A percentile compares a stretch with the other conserved stretches of the same genome.
These are phyloP conservation scores for Trachelus troglodyta DNA, from an alignment of 2,888 invertebrate species.

Conservation along the genomic window DNA sequence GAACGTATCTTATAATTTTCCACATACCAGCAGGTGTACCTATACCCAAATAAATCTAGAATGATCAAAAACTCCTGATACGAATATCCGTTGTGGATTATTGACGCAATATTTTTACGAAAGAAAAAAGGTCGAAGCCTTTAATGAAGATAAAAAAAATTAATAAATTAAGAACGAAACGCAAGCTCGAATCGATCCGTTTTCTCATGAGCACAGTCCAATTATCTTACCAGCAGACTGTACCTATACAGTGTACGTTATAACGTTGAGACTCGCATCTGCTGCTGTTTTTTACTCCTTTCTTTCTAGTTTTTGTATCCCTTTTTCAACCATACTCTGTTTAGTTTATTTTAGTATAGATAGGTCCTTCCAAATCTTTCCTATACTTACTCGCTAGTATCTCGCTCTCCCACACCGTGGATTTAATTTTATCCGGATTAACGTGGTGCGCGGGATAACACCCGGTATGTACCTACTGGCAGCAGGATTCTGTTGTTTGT, in stretches of 20 bases:
- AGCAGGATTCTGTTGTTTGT: constrained; percentile 41
- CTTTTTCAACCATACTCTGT: not conserved
- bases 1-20: not conserved
- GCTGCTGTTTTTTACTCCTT: not conserved
- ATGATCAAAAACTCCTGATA: not conserved
- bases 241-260: not conserved
- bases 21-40: not conserved
- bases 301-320: not conserved
- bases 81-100: not conserved
- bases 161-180: not conserved
- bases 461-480: constrained; percentile 1
- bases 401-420: constrained; percentile 44
- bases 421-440: constrained; percentile 56
- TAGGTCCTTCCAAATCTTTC: not conserved
- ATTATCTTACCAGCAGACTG: not conserved
- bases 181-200: not conserved
- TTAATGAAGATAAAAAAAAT: not conserved
- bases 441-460: constrained; percentile 22
- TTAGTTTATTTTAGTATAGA: not conserved
- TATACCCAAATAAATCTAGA: not conserved
- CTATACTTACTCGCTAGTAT: constrained; percentile 39
- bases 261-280: not conserved
- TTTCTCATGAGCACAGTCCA: not conserved
- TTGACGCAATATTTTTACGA: not conserved
- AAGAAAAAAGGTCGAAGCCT: not conserved